Evolutionary conservation across 2,797 vertebrate genomes (phyloP), one percentile per base, ranked within the genome.

Genomic region (Zenarchopterus dispar): DNA sequence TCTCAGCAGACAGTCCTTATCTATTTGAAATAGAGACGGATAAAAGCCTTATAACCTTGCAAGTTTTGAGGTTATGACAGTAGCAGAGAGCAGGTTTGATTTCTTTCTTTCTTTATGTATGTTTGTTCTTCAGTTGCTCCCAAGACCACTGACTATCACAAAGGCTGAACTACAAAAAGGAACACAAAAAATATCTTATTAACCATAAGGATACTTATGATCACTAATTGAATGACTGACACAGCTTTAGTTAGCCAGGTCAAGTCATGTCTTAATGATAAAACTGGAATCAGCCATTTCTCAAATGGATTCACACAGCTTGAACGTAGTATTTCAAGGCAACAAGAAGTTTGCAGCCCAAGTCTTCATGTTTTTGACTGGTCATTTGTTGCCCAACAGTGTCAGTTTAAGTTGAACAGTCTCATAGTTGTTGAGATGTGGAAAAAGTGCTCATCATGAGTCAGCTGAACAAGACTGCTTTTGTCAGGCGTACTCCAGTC

Each of bases 391-490:
- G 33, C 11, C 42, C 16, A 1, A 1, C 6, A 4, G 23, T 31
- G 10, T 17, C 55, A 21, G 6, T 24, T 39, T 15, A 41, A 6
- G 9, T 10, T 22, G 17, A 47, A 47, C 52, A 41, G 24, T 26
- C 51, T 21, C 22, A 33, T 41, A 41, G 52, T 41, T 41, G 52
- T 36, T 54, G 52, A 39, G 33, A 39, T 41, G 31, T 31, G 19
- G 36, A 53, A 54, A 11, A 19, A 16, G 18, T 23, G 18, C 16
- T 18, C 52, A 22, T 23, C 52, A 10, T 54, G 52, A 36, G 52
- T 54, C 44, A n/a, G 17, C 19, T 39, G 2, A 39, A 18, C 9
- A 16, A 4, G 5, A 3, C 8, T 39, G 33, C 57, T 19, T 60
- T 60, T 49, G 42, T 60, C 24, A 50, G 45, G 28, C 17, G 24